phyloP scores from a whole-genome alignment of 2,888 invertebrate species.

The Chrysolina haemoptera region DNA sequence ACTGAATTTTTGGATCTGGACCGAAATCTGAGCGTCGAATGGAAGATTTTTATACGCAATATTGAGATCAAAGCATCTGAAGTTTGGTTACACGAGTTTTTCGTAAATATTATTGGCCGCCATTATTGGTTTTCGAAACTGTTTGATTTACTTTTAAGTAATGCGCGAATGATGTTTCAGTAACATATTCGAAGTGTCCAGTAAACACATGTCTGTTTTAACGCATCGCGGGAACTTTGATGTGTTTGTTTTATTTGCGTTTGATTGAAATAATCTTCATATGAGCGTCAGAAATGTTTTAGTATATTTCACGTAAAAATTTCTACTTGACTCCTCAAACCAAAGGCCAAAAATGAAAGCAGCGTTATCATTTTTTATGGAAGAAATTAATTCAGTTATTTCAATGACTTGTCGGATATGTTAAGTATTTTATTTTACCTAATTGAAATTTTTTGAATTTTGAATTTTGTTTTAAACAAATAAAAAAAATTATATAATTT shows the following conservation, averaged over 20 bases:
- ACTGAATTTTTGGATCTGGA: neutral
- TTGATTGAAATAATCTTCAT: neutral
- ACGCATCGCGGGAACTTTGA: neutral
- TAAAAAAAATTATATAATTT: too few relatives aligned
- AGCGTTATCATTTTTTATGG: too few relatives aligned
- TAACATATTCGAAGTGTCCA: neutral
- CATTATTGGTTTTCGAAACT: constrained; percentile 1
- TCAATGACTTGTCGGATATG: too few relatives aligned
- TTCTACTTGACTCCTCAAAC: too few relatives aligned
- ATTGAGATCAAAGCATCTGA: neutral
- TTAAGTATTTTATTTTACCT: too few relatives aligned
- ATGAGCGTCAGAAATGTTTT: too few relatives aligned
- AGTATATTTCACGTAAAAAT: too few relatives aligned
- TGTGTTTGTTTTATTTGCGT: neutral
- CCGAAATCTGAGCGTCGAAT: neutral
- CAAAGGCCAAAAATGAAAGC: too few relatives aligned
- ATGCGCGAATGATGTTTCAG: neutral
- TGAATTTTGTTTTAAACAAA: too few relatives aligned
- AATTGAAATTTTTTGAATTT: too few relatives aligned
- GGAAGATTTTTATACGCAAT: neutral
- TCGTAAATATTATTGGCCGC: neutral
- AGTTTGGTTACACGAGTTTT: constrained; percentile 10
- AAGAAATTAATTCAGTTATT: too few relatives aligned
- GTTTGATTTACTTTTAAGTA: neutral
- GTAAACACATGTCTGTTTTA: neutral